Conservation (phyloP, 2,888 invertebrate genomes). For the Eristalis intricaria region DNA sequence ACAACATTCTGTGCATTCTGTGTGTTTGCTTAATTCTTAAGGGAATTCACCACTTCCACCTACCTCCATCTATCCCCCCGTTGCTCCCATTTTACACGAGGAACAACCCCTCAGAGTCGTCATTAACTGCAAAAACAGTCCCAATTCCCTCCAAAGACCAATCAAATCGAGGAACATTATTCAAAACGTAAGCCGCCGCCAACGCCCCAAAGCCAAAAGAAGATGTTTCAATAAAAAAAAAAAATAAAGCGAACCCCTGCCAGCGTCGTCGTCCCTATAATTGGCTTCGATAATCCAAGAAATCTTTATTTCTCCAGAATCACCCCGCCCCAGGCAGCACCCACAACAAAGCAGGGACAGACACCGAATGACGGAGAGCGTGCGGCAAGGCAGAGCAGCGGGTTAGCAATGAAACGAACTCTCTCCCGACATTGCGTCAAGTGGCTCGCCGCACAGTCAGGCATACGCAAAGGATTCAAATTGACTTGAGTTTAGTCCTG, state of each 20-base stretch:
- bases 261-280: not conserved
- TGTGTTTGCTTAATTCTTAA: no score
- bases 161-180: constrained; percentile 6
- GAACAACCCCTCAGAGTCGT: not conserved
- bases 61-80: not conserved
- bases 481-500: constrained; percentile 2
- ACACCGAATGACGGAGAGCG: not conserved
- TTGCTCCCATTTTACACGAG: not conserved
- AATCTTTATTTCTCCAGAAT: not conserved
- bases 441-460: not conserved
- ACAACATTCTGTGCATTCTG: no score
- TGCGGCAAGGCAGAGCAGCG: not conserved
- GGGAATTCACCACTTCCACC: not conserved
- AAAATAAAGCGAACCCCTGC: not conserved
- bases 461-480: constrained; percentile 4
- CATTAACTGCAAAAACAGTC: not conserved
- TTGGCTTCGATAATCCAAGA: not conserved
- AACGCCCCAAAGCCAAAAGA: not conserved
- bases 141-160: not conserved
- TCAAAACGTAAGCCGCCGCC: constrained; percentile 11
- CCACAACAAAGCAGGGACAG: no score
- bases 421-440: not conserved
- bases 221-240: not conserved
- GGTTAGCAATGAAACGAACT: not conserved
- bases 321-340: not conserved